A percentile compares a stretch with the other conserved stretches of the same genome.
Conservation (phyloP, 35 echinoderm and acorn worm genomes). For the Anneissia japonica region DNA sequence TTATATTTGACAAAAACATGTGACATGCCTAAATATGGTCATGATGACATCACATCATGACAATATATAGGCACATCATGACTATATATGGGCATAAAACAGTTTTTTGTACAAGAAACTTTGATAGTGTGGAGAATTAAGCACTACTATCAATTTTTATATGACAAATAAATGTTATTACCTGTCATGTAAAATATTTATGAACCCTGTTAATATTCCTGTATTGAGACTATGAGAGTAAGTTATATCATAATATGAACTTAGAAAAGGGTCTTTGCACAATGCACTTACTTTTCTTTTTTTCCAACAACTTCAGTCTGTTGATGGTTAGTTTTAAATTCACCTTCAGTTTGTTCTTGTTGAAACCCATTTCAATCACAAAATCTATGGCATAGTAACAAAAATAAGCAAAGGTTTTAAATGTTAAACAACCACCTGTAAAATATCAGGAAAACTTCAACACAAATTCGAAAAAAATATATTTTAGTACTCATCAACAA, state of each 20-base stretch:
- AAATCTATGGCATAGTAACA: too few species aligned
- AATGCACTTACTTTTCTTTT: slow-evolving; percentile 93
- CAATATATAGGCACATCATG: too few species aligned
- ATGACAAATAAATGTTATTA: background rate
- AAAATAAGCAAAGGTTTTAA: too few species aligned
- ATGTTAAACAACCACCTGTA: too few species aligned
- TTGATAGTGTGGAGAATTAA: background rate
- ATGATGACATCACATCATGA: too few species aligned
- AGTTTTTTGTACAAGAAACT: background rate
- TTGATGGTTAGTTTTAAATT: slow-evolving; percentile 67
- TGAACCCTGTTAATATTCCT: background rate
- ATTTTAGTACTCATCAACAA: too few species aligned
- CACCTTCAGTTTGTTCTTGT: slow-evolving; percentile 48
- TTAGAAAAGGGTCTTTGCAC: background rate
- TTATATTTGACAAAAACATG: too few species aligned
- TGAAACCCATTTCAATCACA: slow-evolving; percentile 39
- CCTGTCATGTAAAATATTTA: background rate
- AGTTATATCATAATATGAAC: background rate
- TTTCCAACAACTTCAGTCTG: slow-evolving; percentile 88
- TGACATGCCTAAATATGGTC: too few species aligned
- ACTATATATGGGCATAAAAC: too few species aligned
- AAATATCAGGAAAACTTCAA: too few species aligned
- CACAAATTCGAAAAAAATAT: too few species aligned
- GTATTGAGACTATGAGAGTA: background rate
- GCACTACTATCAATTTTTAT: background rate